These are phyloP conservation scores for Saccostrea glomerata DNA, from an alignment of 1,140 invertebrate genomes.

Conservation along the genomic window DNA sequence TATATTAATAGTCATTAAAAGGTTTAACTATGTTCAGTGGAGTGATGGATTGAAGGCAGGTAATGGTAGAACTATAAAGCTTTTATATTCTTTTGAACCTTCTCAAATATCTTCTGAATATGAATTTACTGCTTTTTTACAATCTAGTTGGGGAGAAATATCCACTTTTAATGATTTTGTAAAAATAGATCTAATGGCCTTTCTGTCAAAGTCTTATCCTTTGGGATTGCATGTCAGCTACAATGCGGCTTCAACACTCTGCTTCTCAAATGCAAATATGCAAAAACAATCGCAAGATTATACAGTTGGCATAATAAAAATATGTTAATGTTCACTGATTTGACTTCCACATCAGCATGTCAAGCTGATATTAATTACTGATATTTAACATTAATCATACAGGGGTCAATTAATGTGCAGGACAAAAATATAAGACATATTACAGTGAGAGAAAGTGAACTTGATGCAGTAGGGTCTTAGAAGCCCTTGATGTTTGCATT, in stretches of 20 bases:
- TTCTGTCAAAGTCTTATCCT: not conserved
- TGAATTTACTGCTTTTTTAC: not conserved
- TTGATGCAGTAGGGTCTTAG: not conserved
- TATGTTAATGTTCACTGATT: not conserved
- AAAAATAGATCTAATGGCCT: not conserved
- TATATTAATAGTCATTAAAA: not conserved
- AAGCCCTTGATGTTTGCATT: not conserved
- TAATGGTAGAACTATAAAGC: not conserved
- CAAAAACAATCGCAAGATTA: slow-evolving; percentile 7
- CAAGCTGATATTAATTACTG: slow-evolving; percentile 15
- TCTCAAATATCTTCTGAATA: slow-evolving; percentile 4
- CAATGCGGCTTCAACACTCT: not conserved
- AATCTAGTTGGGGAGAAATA: not conserved
- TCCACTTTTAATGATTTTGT: not conserved
- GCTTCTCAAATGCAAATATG: not conserved
- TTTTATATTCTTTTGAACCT: slow-evolving; percentile 8
- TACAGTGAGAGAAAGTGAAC: not conserved
- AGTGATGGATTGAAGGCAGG: not conserved
- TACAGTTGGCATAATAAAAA: slow-evolving; percentile 10
- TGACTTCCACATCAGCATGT: not conserved
- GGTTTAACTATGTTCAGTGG: not conserved
- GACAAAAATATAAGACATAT: slow-evolving; percentile 1
- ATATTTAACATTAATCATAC: slow-evolving; percentile 22
- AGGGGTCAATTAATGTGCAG: slow-evolving; percentile 10
- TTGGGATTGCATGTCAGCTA: not conserved